Percentiles rank a stretch among this genome's conserved stretches.
Evolutionary conservation across 2,888 invertebrate genomes (phyloP).

Genomic region (Agrochola litura): DNA sequence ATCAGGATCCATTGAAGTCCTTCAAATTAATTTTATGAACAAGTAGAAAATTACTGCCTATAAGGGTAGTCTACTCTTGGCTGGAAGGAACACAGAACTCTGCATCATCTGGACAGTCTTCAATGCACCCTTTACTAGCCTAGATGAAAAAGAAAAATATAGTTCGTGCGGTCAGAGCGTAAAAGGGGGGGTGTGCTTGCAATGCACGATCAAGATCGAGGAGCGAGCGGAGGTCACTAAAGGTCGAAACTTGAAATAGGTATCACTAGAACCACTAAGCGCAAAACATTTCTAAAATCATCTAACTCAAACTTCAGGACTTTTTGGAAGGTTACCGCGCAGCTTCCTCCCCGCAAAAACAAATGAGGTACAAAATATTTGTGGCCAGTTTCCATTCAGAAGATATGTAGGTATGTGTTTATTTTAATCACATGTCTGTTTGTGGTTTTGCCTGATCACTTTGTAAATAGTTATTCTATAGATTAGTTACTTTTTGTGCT

Average conservation of each 20-base stretch:
- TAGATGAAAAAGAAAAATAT: neutral
- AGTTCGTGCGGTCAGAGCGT: neutral
- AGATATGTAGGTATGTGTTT: slow-evolving; percentile 5
- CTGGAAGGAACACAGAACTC: neutral
- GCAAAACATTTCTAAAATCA: neutral
- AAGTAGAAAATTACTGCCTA: neutral
- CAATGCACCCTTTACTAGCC: neutral
- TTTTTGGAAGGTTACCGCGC: neutral
- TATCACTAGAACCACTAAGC: neutral
- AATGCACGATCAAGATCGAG: neutral
- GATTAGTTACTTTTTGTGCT: slow-evolving; percentile 30
- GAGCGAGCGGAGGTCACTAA: neutral
- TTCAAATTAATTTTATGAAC: neutral
- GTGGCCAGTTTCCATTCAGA: neutral
- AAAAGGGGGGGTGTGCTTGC: neutral
- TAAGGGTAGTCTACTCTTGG: neutral
- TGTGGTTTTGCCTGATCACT: slow-evolving; percentile 35
- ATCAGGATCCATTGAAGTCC: neutral
- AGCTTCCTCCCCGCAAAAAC: neutral
- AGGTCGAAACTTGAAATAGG: neutral
- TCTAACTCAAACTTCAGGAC: too few relatives aligned
- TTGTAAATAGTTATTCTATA: slow-evolving; percentile 27
- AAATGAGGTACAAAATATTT: neutral
- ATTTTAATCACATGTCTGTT: neutral
- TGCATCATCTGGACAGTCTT: neutral